These are phyloP conservation scores for Noturus placidus DNA, from an alignment of 2,113 vertebrate genomes.

Conservation along the genomic window DNA sequence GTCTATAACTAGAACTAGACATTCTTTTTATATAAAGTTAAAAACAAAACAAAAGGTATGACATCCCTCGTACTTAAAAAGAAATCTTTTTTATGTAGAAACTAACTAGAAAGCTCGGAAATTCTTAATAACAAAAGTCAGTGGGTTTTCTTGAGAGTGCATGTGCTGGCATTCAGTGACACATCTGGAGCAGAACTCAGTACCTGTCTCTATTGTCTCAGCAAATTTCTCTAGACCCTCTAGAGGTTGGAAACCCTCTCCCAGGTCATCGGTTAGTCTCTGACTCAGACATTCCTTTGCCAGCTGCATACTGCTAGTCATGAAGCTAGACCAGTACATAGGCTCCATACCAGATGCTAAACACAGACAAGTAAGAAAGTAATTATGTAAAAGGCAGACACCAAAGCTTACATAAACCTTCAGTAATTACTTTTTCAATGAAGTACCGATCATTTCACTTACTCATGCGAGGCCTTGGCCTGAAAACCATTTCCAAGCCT, in stretches of 20 bases:
- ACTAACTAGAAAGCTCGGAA: neutral
- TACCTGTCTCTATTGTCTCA: conserved; percentile 97
- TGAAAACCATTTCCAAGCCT: conserved; percentile 91
- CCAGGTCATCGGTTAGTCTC: conserved; percentile 92
- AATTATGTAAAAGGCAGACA: neutral
- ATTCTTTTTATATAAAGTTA: neutral
- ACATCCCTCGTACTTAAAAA: too few relatives aligned
- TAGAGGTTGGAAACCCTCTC: conserved; percentile 91
- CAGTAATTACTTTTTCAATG: neutral
- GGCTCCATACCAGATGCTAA: conserved; percentile 89
- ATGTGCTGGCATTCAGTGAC: neutral
- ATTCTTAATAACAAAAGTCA: neutral
- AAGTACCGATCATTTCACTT: conserved; percentile 51
- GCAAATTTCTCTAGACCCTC: conserved; percentile 98
- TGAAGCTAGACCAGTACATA: conserved; percentile 98
- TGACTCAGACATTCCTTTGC: conserved; percentile 97
- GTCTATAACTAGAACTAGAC: neutral
- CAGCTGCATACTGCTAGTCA: conserved; percentile 97
- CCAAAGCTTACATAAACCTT: neutral
- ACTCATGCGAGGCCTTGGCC: conserved; percentile 89
- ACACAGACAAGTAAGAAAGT: conserved; percentile 44
- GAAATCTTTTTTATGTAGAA: neutral
- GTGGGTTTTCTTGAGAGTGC: neutral
- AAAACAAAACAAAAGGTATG: neutral
- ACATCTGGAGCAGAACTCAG: neutral